Conservation (phyloP, 2,888 invertebrate genomes). For the Hirtodrosophila histrioides region DNA sequence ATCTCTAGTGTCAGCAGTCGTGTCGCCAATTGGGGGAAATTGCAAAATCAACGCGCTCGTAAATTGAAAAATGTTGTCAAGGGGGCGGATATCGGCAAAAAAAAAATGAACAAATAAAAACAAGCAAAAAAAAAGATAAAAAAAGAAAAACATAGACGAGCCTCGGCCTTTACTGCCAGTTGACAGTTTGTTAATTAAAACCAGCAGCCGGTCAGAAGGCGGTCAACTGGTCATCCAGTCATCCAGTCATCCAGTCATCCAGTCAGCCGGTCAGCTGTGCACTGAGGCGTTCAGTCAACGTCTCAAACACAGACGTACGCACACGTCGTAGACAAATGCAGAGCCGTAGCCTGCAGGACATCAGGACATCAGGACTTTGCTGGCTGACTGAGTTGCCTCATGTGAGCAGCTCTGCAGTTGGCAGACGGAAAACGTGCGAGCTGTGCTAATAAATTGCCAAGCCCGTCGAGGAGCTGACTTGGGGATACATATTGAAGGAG, state of each 20-base stretch:
- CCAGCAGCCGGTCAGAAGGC: slow-evolving; percentile 59
- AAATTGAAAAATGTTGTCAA: slow-evolving; percentile 75
- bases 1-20: slow-evolving; percentile 4
- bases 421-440: slow-evolving; percentile 47
- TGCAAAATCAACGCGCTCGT: slow-evolving; percentile 62
- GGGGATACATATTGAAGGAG: neutral
- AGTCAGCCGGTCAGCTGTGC: slow-evolving; percentile 34
- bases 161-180: slow-evolving; percentile 51
- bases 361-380: slow-evolving; percentile 5
- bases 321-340: neutral
- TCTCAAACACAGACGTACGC: slow-evolving; percentile 56
- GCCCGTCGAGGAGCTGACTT: slow-evolving; percentile 5
- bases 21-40: slow-evolving; percentile 39
- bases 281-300: slow-evolving; percentile 71
- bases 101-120: neutral
- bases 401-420: slow-evolving; percentile 37
- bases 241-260: slow-evolving; percentile 42
- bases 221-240: slow-evolving; percentile 55
- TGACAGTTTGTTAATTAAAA: slow-evolving; percentile 80
- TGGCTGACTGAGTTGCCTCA: slow-evolving; percentile 9
- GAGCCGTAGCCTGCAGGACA: neutral
- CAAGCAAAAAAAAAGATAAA: slow-evolving; percentile 1
- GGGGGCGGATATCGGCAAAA: slow-evolving; percentile 35
- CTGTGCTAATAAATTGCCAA: slow-evolving; percentile 54
- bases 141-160: slow-evolving; percentile 6